Base-by-base conservation (phyloP, 2,888 invertebrate genomes). In the Sericinus montela region DNA sequence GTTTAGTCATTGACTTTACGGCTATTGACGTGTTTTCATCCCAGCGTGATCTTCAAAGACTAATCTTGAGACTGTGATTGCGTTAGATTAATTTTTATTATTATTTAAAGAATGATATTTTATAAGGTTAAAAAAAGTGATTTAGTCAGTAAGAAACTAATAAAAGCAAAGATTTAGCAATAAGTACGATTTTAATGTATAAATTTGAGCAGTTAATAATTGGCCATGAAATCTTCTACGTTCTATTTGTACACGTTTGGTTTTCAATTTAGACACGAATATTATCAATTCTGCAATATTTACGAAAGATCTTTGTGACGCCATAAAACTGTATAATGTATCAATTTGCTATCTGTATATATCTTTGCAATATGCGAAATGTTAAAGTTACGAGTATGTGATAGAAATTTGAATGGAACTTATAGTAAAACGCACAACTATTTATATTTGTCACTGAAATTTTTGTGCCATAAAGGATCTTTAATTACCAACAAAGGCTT, bases 21-120 rank as follows among this genome's bases (percentile, higher is more conserved):
- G 28, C 23, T 28, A 39, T 23, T 35, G 10, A 36, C 10, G 13
- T 15, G 30, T 50, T 7, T 57, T 51, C 50, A 52, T 61, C 65
- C 72, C 69, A 67, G 64, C 69, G 70, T 73, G 75, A 69, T 70
- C 48, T 58, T 57, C 63, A 68, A 60, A 65, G 71, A 73, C 71
- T 67, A 67, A 76, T 76, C 65, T 72, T 69, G 77, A 85, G 81
- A 86, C 85, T 86, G 85, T 86, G 84, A 84, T 74, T 75, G 75
- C 75, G 63, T 67, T 81, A 80, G 70, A 61, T 48, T 36, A 46
- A 51, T 28, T 25, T 41, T 43, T 46, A 51, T 46, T 15, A 52
- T 52, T 42, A 45, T 47, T 48, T 51, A 54, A 56, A 50, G 28
- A 51, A 54, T 52, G 51, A 14, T 47, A 45, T 32, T 30, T 49